A percentile compares a stretch with the other conserved stretches of the same genome.
phyloP scores from a whole-genome alignment of 92 coral and sea anemone species.

The Phymanthus crucifer region DNA sequence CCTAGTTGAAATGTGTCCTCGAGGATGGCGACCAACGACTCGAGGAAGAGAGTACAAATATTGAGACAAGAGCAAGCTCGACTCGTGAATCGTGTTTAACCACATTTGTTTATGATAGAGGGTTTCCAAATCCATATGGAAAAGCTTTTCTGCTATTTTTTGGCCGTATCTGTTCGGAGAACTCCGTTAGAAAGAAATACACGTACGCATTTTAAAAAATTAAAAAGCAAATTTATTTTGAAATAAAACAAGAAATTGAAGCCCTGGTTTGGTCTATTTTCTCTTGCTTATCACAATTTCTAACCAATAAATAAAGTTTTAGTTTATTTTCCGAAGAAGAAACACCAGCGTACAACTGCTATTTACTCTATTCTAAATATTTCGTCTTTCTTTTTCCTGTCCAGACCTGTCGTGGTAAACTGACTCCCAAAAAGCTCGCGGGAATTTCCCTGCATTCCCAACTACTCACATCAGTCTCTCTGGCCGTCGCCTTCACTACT shows the following conservation, averaged over 20 bases:
- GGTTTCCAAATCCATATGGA: neutral
- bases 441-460: slow-evolving; percentile 74
- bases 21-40: slow-evolving; percentile 12
- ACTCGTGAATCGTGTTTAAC: neutral
- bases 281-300: neutral
- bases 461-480: slow-evolving; percentile 29
- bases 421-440: slow-evolving; percentile 79
- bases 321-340: neutral
- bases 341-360: neutral
- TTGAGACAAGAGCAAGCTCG: neutral
- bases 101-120: slow-evolving; percentile 1
- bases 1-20: neutral
- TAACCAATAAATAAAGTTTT: neutral
- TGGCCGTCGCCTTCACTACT: slow-evolving; percentile 19
- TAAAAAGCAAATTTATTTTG: neutral
- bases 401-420: slow-evolving; percentile 40
- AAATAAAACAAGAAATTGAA: slow-evolving; percentile 6
- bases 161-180: neutral
- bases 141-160: neutral
- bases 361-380: neutral
- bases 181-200: neutral
- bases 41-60: slow-evolving; percentile 8
- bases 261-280: neutral
- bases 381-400: slow-evolving; percentile 26
- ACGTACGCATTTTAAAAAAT: neutral